Evolutionary conservation across 2,113 vertebrate genomes (phyloP).

Genomic region (Dipodomys spectabilis): DNA sequence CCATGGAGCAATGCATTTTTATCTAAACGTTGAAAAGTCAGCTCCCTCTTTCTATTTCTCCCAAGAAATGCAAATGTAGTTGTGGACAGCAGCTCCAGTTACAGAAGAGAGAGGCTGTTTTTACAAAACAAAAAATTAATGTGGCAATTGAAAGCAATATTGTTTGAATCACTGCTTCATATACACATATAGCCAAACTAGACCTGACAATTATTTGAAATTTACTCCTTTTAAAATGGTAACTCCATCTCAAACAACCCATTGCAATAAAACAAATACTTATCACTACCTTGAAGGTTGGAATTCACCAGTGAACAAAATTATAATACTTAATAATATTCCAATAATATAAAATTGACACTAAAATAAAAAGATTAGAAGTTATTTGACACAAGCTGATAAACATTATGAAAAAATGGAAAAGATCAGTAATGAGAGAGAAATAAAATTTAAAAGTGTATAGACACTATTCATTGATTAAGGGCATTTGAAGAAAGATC

Average conservation of each 20-base stretch:
- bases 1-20: slow-evolving; percentile 64
- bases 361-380: slow-evolving; percentile 10
- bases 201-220: not conserved
- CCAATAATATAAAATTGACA: not conserved
- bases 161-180: not conserved
- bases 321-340: not conserved
- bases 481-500: not conserved
- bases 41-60: slow-evolving; percentile 49
- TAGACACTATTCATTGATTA: not conserved
- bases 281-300: not conserved
- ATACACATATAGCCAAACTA: not conserved
- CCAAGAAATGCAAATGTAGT: slow-evolving; percentile 51
- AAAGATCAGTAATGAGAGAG: not conserved
- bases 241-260: not conserved
- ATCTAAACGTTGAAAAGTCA: slow-evolving; percentile 71
- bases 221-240: not conserved
- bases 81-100: slow-evolving; percentile 33
- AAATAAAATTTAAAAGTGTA: too few species aligned
- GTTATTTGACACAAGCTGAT: not conserved
- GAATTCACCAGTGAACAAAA: not conserved
- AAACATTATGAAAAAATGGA: not conserved
- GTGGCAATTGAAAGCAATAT: slow-evolving; percentile 40
- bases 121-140: slow-evolving; percentile 56
- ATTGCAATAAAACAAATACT: slow-evolving; percentile 14
- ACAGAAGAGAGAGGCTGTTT: slow-evolving; percentile 6